Base-by-base conservation (phyloP, 2,113 vertebrate genomes). In the Chionis minor region DNA sequence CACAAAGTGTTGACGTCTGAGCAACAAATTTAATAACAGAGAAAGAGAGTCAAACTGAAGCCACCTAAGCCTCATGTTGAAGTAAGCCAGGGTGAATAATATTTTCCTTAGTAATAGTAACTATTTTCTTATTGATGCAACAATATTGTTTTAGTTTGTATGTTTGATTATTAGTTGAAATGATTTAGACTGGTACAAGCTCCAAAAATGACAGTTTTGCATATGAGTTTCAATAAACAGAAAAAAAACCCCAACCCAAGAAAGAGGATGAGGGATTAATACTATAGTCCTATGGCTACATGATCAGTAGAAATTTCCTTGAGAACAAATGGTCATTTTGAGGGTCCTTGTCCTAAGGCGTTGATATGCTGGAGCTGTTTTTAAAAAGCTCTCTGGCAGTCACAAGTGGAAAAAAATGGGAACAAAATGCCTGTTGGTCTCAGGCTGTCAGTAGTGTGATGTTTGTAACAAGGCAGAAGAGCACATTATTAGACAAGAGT, bases 391-490 rank as follows among this genome's bases (percentile, higher is more conserved):
- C 38, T 38, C 63, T 81, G 72, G 44, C 14, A 63, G 38, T 63
- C 21, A 40, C 17, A 42, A 75, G 5, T 12, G 32, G 72, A 79
- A 93, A 28, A 89, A 91, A 62, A 51, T 49, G 45, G 28, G 72
- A 79, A 93, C 32, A 91, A 91, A 62, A 51, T 49, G 52, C 55
- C 42, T 69, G 1, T n/a, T 67, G 56, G 20, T 42, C 47, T 90
- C 44, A 66, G 45, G 9, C 35, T 86, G 93, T 92, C 66, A 86
- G 63, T 89, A 91, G 92, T 47, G 85, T 75, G 94, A 94, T 86
- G 61, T 90, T 95, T 94, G 77, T 92, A 97, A 88, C 10, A n/a
- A 71, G 84, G 88, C 54, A 89, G 94, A 49, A 96, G 73, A 81
- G 63, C 16, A 12, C 66, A 56, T 91, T 95, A 95, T 88, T 97